Evolutionary conservation across 2,888 invertebrate genomes (phyloP), one percentile per base, ranked within the genome.

Genomic region (Uloborus plumipes): DNA sequence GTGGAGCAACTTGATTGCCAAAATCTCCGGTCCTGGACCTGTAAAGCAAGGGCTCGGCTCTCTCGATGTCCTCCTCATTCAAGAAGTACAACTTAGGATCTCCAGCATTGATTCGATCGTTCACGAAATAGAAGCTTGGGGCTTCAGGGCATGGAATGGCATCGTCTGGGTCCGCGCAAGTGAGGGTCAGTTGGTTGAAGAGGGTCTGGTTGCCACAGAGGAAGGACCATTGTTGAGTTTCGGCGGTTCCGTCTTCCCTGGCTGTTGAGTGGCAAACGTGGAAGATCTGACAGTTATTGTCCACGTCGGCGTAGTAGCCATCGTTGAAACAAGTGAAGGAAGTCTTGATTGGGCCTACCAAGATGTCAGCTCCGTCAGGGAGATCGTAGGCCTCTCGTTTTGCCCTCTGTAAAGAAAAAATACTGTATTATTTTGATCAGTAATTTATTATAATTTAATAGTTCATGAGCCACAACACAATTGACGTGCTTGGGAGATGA

Each of bases 251-350:
- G 47, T 80, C 81, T 13, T 71, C 70, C 0, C 53, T 53, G 1
- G 14, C 65, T 18, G 50, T n/a, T 2, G 84, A 69, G 18, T 84
- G 69, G 72, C 84, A 84, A 51, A 84, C 76, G 66, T 84, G 84
- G 80, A 81, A 84, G 49, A 84, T 81, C 39, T 84, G 69, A 66
- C 84, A 84, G 59, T 84, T 76, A 76, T 84, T 84, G 66, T 84
- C 84, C 3, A 84, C 81, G 65, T 84, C 84, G 15, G 84, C 84
- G 55, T 71, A 84, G 18, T 81, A 84, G 2, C 84, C 84, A 26
- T 62, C 59, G 13, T 61, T 22, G 26, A 61, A 75, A n/a, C 84
- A 84, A 11, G 22, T 39, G 50, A 84, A 84, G 15, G 76, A 69
- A 3, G 84, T 84, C 50, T 67, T 73, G n/a, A 84, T 59, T 16